These are phyloP conservation scores for Argyra leucocephala DNA, from an alignment of 2,888 invertebrate genomes.

Conservation along the genomic window DNA sequence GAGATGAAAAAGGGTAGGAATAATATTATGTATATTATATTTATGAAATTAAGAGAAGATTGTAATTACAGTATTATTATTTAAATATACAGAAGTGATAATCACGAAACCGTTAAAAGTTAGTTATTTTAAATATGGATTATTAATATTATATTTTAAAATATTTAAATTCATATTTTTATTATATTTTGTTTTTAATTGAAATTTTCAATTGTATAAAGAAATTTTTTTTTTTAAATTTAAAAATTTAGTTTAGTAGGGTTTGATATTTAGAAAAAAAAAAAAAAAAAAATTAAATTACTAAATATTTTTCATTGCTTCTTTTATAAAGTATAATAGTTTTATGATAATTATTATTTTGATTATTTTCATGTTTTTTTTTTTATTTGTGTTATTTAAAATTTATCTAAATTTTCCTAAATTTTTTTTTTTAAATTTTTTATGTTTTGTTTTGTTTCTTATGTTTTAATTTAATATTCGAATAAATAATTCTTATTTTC, in stretches of 20 bases:
- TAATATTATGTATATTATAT: too few species aligned
- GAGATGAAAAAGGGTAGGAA: too few species aligned
- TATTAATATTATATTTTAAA: background rate
- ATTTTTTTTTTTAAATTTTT: background rate
- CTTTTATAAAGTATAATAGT: background rate
- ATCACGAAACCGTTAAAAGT: constrained; percentile 5
- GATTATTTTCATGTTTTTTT: too few species aligned
- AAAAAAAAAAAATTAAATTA: background rate
- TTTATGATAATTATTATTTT: constrained; percentile 13
- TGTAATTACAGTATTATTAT: too few species aligned
- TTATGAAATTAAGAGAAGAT: too few species aligned
- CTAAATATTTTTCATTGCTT: background rate
- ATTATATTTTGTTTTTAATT: background rate
- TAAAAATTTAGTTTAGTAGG: background rate
- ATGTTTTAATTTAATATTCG: too few species aligned
- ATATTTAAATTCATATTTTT: background rate
- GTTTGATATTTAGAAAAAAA: background rate
- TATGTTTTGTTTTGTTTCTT: too few species aligned
- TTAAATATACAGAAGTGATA: background rate
- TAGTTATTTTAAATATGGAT: background rate
- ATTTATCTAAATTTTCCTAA: constrained; percentile 6
- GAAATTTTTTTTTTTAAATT: background rate
- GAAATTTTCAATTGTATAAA: too few species aligned
- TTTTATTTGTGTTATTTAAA: too few species aligned
- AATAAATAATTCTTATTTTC: too few species aligned